Base-by-base conservation (phyloP, 2,113 vertebrate species). In the Patagioenas fasciata region DNA sequence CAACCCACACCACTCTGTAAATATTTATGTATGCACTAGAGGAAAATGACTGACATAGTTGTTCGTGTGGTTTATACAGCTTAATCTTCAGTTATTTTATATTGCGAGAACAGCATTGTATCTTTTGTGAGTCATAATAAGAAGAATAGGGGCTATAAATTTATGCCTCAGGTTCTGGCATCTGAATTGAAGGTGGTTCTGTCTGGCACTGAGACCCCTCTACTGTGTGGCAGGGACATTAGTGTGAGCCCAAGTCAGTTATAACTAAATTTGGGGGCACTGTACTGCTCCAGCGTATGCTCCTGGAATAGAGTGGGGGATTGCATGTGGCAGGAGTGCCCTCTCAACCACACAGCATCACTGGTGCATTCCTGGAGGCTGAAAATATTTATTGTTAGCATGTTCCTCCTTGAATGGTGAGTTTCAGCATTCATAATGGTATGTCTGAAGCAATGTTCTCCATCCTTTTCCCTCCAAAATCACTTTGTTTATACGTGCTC, bases 361-460 rank as follows among this genome's bases (percentile, higher is more conserved):
- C 65, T 60, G 34, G 29, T 57, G 44, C 90, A 29, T 91, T 93
- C 72, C 88, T 84, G 8, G 67, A 67, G 56, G 25, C 61, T 88
- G 42, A 83, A 79, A 54, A 21, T 83, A 44, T 2, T 44, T 96
- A 78, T 93, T 93, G 90, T 91, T 91, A 91, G 69, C 53, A 17
- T 67, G 26, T 60, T 7, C 10, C 29, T 56, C 26, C 32, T 51
- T 93, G 42, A 91, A 85, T 47, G 25, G 34, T 42, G 64, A 67
- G 47, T 82, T 82, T 89, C 75, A 88, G 67, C 15, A 32, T 62
- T 72, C 21, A 16, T 77, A 17, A 69, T 47, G 64, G 16, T 75
- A 38, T 32, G 9, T 58, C 32, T 62, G 47, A 77, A 72, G 20
- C 58, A 5, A 31, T 90, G 47, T 70, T 32, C 25, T 54, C 48